Base-by-base conservation (phyloP, 2,888 invertebrate species). In the Fragum sueziense region DNA sequence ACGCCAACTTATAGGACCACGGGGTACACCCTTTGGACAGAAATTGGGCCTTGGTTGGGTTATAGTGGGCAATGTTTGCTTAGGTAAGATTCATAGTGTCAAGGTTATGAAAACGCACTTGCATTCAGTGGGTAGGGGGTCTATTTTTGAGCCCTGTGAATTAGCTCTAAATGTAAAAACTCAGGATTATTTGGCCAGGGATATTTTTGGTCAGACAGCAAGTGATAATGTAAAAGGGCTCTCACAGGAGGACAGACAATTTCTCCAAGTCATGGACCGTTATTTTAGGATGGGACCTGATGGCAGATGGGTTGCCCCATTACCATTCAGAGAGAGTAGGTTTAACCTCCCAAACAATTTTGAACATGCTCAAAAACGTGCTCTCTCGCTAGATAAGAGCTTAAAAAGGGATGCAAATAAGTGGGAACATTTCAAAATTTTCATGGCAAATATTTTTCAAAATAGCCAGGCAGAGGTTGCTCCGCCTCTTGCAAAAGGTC, bases 391-490 rank as follows among this genome's bases (percentile, higher is more conserved):
- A 1, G 78, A 84, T 41, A 25, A 27, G 17, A 73, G 62, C 52
- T 41, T 83, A n/a, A 31, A 62, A 25, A 84, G 65, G 68, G 61
- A 84, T 41, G 14, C 27, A 6, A 62, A 22, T 20, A 84, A 84
- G 33, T 41, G 34, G 41, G 78, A 80, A 47, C 84, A 82, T 76
- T 76, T 84, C 57, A 27, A 68, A 17, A 59, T 54, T 0, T 86
- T 85, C 61, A 87, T 87, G 86, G 65, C 67, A 52, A 78, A 75
- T 41, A 31, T 86, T 3, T 25, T 86, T 4, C 70, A 79, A 20
- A 68, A n/a, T 20, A 51, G 61, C 29, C 78, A 76, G 41, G 85
- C 85, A 41, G 84, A 86, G 65, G 37, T 78, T 20, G 84, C 84
- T 0, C 76, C 80, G 47, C 70, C 76, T 17, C 31, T 74, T 6